These are phyloP conservation scores for Cerceris rybyensis DNA, from an alignment of 2,888 invertebrate species.

Conservation along the genomic window DNA sequence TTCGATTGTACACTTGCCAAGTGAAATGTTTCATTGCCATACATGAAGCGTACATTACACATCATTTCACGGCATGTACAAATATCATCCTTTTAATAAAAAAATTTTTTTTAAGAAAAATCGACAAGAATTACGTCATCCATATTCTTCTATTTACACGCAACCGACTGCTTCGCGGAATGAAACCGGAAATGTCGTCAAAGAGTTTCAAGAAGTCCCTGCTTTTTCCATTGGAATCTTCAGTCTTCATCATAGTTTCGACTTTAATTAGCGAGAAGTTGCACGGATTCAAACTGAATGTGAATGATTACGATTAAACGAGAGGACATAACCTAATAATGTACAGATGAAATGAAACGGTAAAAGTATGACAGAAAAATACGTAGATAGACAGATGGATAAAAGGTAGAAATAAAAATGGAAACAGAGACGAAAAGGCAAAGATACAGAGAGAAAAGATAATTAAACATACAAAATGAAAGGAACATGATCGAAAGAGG, in stretches of 20 bases:
- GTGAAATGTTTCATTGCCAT: too few species aligned
- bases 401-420: neutral
- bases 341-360: neutral
- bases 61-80: slow-evolving; percentile 24
- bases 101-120: too few species aligned
- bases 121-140: slow-evolving; percentile 32
- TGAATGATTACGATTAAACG: too few species aligned
- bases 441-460: neutral
- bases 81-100: slow-evolving; percentile 53
- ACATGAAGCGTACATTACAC: too few species aligned
- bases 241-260: too few species aligned
- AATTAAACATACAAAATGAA: neutral
- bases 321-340: too few species aligned
- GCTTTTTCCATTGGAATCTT: too few species aligned
- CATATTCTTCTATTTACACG: slow-evolving; percentile 8
- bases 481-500: neutral
- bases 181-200: too few species aligned
- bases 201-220: too few species aligned
- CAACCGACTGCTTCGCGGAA: neutral
- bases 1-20: neutral
- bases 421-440: neutral
- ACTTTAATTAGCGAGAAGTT: too few species aligned
- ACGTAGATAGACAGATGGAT: neutral
- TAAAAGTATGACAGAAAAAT: neutral
- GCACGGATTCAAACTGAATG: too few species aligned